Conservation (phyloP, 1,140 invertebrate genomes). For the Uloborus diversus region DNA sequence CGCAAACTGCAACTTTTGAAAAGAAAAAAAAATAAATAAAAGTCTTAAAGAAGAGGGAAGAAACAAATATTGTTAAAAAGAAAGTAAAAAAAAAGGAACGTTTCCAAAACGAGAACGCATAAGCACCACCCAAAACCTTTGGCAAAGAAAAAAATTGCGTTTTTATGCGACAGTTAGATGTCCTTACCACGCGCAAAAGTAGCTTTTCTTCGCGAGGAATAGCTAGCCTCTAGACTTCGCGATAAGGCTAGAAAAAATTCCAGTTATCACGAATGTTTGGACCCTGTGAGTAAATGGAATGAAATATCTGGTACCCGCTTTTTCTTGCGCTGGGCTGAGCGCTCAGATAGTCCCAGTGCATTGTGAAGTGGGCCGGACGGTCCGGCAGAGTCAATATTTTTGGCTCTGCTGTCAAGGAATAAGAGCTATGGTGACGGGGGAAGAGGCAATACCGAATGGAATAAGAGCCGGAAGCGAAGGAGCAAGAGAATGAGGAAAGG, state of each 20-base stretch:
- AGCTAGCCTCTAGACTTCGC: slow-evolving; percentile 19
- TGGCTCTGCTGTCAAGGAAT: slow-evolving; percentile 21
- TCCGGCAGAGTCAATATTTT: slow-evolving; percentile 42
- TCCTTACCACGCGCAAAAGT: slow-evolving; percentile 37
- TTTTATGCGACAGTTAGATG: slow-evolving; percentile 40
- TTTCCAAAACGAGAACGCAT: slow-evolving; percentile 14
- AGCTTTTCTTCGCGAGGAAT: slow-evolving; percentile 36
- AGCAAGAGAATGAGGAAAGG: neutral
- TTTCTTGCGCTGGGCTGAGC: neutral
- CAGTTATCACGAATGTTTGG: slow-evolving; percentile 43
- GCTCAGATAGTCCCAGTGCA: slow-evolving; percentile 17
- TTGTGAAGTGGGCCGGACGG: slow-evolving; percentile 52
- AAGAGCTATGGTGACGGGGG: neutral
- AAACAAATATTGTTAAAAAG: too few relatives aligned
- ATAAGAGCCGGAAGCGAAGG: slow-evolving; percentile 3
- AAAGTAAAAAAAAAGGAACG: too few relatives aligned
- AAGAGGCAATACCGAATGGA: neutral
- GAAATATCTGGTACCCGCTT: slow-evolving; percentile 43
- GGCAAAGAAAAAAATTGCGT: slow-evolving; percentile 3
- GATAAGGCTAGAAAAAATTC: slow-evolving; percentile 36
- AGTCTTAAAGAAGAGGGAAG: too few relatives aligned
- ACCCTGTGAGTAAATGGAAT: slow-evolving; percentile 27
- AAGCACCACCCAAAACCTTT: slow-evolving; percentile 17
- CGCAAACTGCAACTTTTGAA: too few relatives aligned
- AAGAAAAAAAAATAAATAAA: too few relatives aligned